Percentiles rank a stretch among this genome's conserved stretches.
These are phyloP conservation scores for Microtus montanus DNA, from an alignment of 2,113 vertebrate species.

Conservation along the genomic window DNA sequence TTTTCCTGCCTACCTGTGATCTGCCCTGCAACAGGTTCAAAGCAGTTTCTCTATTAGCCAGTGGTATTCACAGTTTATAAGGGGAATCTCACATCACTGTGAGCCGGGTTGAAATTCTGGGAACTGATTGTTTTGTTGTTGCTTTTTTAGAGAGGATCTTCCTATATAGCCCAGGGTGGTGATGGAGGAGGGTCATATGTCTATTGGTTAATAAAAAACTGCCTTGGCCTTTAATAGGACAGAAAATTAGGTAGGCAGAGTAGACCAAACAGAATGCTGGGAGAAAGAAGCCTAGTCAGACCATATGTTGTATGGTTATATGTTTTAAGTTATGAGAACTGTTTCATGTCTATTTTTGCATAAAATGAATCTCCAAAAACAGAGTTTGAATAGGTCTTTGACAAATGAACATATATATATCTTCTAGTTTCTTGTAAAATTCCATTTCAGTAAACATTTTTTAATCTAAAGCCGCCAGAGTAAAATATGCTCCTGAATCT, in stretches of 20 bases:
- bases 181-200: too few relatives aligned
- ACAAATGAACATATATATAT: constrained; percentile 33
- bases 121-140: neutral
- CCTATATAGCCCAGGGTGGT: neutral
- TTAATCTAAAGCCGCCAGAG: constrained; percentile 48
- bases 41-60: too few relatives aligned
- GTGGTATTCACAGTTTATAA: too few relatives aligned
- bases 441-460: constrained; percentile 52
- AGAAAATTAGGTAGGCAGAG: too few relatives aligned
- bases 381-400: constrained; percentile 48
- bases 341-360: constrained; percentile 48
- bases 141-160: neutral
- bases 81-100: neutral
- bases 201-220: too few relatives aligned
- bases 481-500: constrained; percentile 44
- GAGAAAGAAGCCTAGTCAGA: neutral
- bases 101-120: constrained; percentile 27
- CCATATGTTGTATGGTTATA: constrained; percentile 45
- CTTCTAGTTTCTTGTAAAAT: constrained; percentile 57
- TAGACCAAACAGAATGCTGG: too few relatives aligned
- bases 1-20: too few relatives aligned
- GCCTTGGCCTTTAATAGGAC: too few relatives aligned
- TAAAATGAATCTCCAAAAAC: constrained; percentile 56
- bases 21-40: too few relatives aligned
- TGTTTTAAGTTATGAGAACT: constrained; percentile 52